Evolutionary conservation across 2,113 vertebrate species (phyloP), one percentile per base, ranked within the genome.

Genomic region (Dicrurus megarhynchus): DNA sequence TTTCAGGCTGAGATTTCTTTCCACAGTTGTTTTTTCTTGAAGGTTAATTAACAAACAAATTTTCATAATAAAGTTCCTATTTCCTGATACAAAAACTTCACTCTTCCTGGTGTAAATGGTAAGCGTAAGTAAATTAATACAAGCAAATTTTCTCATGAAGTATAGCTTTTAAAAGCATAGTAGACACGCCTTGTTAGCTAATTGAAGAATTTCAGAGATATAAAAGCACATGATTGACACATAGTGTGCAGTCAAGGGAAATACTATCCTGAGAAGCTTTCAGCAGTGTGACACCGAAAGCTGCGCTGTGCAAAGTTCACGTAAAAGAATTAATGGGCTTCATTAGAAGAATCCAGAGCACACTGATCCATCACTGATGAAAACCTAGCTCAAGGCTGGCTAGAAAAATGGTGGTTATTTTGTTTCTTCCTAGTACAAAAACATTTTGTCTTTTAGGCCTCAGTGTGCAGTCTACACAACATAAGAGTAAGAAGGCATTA

Each of bases 161-260:
- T 63, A 39, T 59, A 47, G 59, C 84, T 97, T 97, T 79, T 71
- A 59, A 95, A 95, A 94, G 44, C 78, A 32, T 63, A 83, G 67
- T 24, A 89, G 84, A 75, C 70, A 74, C 44, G 70, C 64, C 37
- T 95, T 41, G 6, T 95, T 97, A 91, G 80, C 59, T 83, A 97
- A 93, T 76, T 65, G 55, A 93, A 87, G 61, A 65, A 56, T 93
- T 96, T 95, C 84, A 76, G 56, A 97, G 76, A 65, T 82, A 82
- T 75, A 89, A 97, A 94, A 94, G 61, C 71, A 68, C 18, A 37
- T 93, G 92, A 97, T 84, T 96, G 96, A 87, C 92, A 95, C 78
- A 75, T 35, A 81, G 42, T 35, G 17, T 79, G 52, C 89, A 82
- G 86, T 87, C 52, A 65, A 73, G 84, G 57, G 78, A 77, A 95